These are phyloP conservation scores for Colletes gigas DNA, from an alignment of 1,140 invertebrate genomes.

Conservation along the genomic window DNA sequence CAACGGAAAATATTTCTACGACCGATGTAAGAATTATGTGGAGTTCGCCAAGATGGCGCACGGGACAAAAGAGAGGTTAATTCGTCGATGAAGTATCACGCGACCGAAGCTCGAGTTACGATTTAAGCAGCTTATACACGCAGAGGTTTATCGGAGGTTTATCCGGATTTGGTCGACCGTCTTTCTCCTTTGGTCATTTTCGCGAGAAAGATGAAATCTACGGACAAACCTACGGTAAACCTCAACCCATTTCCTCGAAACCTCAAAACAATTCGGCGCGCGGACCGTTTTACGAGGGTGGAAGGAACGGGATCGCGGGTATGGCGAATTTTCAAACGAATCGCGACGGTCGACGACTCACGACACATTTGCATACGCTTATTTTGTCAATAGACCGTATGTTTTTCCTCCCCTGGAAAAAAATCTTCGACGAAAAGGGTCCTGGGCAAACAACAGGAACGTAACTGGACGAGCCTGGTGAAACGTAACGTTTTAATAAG, in stretches of 20 bases:
- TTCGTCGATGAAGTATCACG: conserved; percentile 30
- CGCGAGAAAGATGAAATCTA: too few relatives aligned
- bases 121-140: too few relatives aligned
- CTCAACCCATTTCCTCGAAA: too few relatives aligned
- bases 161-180: too few relatives aligned
- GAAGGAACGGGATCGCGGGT: not conserved
- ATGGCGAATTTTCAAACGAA: conserved; percentile 17
- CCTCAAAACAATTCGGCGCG: too few relatives aligned
- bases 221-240: too few relatives aligned
- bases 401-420: not conserved
- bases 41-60: too few relatives aligned
- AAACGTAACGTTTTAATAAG: not conserved
- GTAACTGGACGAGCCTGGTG: not conserved
- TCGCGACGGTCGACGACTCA: not conserved
- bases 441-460: not conserved
- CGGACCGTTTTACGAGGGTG: conserved; percentile 1
- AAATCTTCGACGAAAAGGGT: not conserved
- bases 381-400: conserved; percentile 41
- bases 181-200: too few relatives aligned
- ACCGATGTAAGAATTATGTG: too few relatives aligned
- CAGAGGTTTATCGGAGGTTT: too few relatives aligned
- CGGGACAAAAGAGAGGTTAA: conserved; percentile 8
- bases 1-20: too few relatives aligned
- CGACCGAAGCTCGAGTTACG: too few relatives aligned
- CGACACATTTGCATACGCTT: conserved; percentile 41